These are phyloP conservation scores for Heliothis subflexa DNA, from an alignment of 1,140 invertebrate species.

Conservation along the genomic window DNA sequence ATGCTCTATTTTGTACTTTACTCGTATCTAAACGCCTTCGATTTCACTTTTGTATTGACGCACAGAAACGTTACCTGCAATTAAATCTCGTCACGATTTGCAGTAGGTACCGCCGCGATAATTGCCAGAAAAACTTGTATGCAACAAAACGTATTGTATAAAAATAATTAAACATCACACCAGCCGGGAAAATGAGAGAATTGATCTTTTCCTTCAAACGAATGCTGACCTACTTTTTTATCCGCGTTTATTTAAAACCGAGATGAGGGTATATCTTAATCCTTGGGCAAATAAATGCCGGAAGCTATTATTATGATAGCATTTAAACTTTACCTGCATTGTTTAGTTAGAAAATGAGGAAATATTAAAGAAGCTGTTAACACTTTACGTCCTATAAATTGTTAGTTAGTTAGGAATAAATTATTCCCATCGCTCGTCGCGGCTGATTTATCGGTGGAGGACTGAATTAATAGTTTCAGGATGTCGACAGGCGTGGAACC, in stretches of 20 bases:
- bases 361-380: constrained; percentile 52
- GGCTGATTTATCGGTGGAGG: constrained; percentile 63
- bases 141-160: neutral
- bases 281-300: constrained; percentile 26
- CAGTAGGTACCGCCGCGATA: neutral
- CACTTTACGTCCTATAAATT: constrained; percentile 57
- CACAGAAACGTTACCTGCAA: neutral
- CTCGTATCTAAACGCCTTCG: neutral
- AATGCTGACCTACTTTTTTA: constrained; percentile 39
- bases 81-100: constrained; percentile 23
- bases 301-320: constrained; percentile 26
- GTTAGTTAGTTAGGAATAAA: constrained; percentile 59
- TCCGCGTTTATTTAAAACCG: constrained; percentile 29
- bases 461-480: constrained; percentile 68
- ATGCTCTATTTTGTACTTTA: constrained; percentile 16
- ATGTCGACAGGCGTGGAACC: constrained; percentile 58
- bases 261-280: constrained; percentile 29
- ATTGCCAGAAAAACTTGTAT: constrained; percentile 13
- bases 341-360: constrained; percentile 30
- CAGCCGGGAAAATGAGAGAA: constrained; percentile 14
- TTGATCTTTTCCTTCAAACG: constrained; percentile 20
- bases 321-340: constrained; percentile 12
- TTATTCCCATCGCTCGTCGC: constrained; percentile 65
- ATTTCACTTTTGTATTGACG: constrained; percentile 26
- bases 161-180: constrained; percentile 18